phyloP scores from a whole-genome alignment of 2,888 invertebrate species.

The Polymixis flavicincta region DNA sequence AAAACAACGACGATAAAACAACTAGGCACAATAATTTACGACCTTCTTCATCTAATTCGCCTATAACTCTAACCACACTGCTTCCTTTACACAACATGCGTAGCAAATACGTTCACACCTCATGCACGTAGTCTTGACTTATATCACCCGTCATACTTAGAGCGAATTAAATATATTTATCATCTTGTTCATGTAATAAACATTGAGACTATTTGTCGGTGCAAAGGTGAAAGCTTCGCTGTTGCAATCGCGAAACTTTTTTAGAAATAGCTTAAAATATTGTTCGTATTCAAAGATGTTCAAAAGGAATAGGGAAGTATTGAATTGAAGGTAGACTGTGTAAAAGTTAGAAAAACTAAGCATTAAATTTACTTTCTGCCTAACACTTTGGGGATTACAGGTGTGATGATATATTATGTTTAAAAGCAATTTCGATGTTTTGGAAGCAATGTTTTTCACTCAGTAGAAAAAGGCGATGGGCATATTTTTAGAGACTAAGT shows the following conservation, averaged over 20 bases:
- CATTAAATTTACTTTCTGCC: neutral
- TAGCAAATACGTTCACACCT: constrained; percentile 39
- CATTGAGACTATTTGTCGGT: constrained; percentile 25
- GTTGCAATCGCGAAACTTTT: neutral
- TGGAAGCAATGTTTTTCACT: neutral
- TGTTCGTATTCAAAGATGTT: neutral
- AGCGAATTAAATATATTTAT: constrained; percentile 54
- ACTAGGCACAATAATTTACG: neutral
- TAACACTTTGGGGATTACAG: no score
- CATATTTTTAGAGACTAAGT: neutral
- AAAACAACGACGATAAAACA: neutral
- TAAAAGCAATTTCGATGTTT: no score
- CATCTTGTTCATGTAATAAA: constrained; percentile 41
- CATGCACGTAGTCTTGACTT: constrained; percentile 22
- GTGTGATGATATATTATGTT: no score
- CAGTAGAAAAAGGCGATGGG: neutral
- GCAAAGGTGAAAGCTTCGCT: neutral
- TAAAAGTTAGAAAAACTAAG: neutral
- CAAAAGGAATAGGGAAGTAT: neutral
- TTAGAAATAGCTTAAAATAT: neutral
- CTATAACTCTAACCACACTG: constrained; percentile 19
- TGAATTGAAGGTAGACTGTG: neutral
- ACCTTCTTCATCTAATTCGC: neutral
- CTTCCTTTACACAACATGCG: constrained; percentile 20
- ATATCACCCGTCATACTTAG: constrained; percentile 18